Base-by-base conservation (phyloP, 2,888 invertebrate species). In the Mythimna loreyi region DNA sequence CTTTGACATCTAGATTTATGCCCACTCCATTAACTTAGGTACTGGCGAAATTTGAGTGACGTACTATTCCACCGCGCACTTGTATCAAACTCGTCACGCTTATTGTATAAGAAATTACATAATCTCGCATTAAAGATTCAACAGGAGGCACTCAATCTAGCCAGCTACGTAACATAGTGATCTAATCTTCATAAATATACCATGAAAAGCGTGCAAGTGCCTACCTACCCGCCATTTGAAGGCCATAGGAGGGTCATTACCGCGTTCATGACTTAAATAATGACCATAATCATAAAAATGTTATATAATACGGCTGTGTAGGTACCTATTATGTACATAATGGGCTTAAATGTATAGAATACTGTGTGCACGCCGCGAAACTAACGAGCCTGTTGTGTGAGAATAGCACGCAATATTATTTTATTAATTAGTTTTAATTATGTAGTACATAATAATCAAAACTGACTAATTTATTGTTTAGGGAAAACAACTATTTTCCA, bases 181-280 rank as follows among this genome's bases (percentile, higher is more conserved):
- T 68, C n/a, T 57, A 13, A 25, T 72, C 43, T 58, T 8, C 16
- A 13, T 23, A 40, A 19, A n/a, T 21, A 30, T 40, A 28, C 23
- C 21, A 68, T 25, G n/a, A 28, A 55, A 55, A 55, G 53, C n/a
- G 28, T 55, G 36, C 36, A 8, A 19, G 19, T 16, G 43, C n/a
- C 25, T 16, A 36, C 9, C 25, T 19, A 40, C 16, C n/a, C 11
- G 50, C 13, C 4, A 33, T 55, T 67, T 63, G 50, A 60, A 43
- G 63, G 50, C 40, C 56, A 57, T 47, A n/a, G 1, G 25, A 43
- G 33, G 19, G 11, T 53, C 52, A 67, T 78, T 74, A 55, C 21
- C 21, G 11, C 50, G 50, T 67, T 36, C 43, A 79, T 60, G 50
- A 61, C 33, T 36, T 49, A 45, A 45, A 65, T 75, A 63, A 67